These are phyloP conservation scores for Schrankia costaestrigalis DNA, from an alignment of 2,888 invertebrate genomes.

Conservation along the genomic window DNA sequence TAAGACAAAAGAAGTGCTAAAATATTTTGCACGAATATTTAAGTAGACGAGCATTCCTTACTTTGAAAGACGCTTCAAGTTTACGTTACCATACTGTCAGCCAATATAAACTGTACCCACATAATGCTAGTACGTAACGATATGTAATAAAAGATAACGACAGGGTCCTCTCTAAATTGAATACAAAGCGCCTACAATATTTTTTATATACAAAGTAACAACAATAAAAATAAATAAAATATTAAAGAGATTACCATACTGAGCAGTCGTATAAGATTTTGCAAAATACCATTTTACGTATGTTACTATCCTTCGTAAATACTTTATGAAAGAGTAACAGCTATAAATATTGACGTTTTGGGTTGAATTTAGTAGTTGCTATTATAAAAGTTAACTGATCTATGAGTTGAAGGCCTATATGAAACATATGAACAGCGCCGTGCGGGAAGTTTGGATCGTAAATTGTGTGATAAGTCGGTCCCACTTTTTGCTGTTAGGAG, in stretches of 20 bases:
- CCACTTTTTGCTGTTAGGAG: no score
- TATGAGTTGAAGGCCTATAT: conserved; percentile 33
- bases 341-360: conserved; percentile 6
- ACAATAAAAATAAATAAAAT: no score
- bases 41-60: neutral
- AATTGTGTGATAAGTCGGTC: conserved; percentile 43
- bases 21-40: no score
- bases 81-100: conserved; percentile 3
- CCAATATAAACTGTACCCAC: conserved; percentile 7
- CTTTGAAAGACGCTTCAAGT: conserved; percentile 6
- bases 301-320: no score
- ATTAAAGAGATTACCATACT: no score
- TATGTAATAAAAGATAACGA: conserved; percentile 30
- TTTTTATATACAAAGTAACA: conserved; percentile 6
- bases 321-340: no score
- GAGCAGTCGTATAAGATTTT: no score
- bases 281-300: no score
- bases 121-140: conserved; percentile 14
- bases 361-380: conserved; percentile 10
- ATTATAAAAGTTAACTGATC: conserved; percentile 36
- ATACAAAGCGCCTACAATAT: conserved; percentile 15
- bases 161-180: conserved; percentile 19
- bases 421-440: conserved; percentile 38
- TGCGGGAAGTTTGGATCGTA: conserved; percentile 44
- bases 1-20: no score